Conservation (phyloP, 2,888 invertebrate genomes). For the Hydroisotoma schaefferi region DNA sequence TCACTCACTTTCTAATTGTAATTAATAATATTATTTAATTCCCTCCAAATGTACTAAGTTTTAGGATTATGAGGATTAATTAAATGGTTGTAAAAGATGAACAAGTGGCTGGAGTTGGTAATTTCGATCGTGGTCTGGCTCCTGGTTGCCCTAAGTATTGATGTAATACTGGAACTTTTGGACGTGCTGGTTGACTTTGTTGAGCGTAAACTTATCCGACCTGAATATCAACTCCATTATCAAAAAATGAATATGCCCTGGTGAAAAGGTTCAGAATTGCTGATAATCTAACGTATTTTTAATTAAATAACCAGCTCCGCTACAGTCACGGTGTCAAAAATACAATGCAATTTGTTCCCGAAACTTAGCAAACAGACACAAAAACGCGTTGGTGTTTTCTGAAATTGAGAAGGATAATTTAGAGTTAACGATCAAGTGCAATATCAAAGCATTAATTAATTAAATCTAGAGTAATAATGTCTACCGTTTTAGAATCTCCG, state of each 20-base stretch:
- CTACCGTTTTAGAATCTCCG: not conserved
- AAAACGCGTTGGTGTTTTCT: not conserved
- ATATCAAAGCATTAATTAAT: too few relatives aligned
- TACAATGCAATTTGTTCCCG: too few relatives aligned
- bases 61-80: too few relatives aligned
- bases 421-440: not conserved
- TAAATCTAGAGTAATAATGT: not conserved
- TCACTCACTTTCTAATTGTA: too few relatives aligned
- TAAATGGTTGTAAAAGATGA: too few relatives aligned
- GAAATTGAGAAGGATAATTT: not conserved
- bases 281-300: too few relatives aligned
- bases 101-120: constrained; percentile 11
- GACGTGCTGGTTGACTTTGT: not conserved
- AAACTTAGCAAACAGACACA: not conserved
- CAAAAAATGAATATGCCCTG: constrained; percentile 5
- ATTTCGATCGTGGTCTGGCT: constrained; percentile 9
- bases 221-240: constrained; percentile 5
- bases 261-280: too few relatives aligned
- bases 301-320: too few relatives aligned
- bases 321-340: too few relatives aligned
- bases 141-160: constrained; percentile 6
- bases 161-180: not conserved
- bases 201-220: not conserved
- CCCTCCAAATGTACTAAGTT: too few relatives aligned
- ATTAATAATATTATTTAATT: too few relatives aligned